Evolutionary conservation across 2,113 vertebrate genomes (phyloP).

Genomic region (Danio rerio): DNA sequence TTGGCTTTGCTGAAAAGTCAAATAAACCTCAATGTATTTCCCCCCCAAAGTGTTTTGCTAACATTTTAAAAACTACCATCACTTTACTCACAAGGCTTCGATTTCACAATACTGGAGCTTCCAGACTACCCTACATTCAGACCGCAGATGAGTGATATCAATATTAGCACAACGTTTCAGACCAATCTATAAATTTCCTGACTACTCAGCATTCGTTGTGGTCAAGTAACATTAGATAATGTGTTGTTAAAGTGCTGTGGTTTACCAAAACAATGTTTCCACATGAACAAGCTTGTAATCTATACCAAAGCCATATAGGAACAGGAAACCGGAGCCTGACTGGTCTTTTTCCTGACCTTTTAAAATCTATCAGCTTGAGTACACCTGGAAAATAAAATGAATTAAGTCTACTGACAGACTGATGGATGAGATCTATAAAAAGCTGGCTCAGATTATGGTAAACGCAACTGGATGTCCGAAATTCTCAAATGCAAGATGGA

Average conservation of each 20-base stretch:
- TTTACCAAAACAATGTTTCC: constrained; percentile 10
- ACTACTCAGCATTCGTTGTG: constrained; percentile 38
- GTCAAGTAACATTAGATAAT: constrained; percentile 13
- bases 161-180: background rate
- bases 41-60: background rate
- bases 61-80: background rate
- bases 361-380: background rate
- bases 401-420: background rate
- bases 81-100: background rate
- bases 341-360: background rate
- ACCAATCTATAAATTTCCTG: constrained; percentile 27
- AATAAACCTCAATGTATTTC: constrained; percentile 28
- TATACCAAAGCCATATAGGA: background rate
- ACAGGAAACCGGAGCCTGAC: background rate
- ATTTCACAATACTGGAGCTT: background rate
- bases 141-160: background rate
- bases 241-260: constrained; percentile 34
- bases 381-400: background rate
- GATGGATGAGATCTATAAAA: background rate
- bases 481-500: background rate
- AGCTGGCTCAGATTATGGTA: background rate
- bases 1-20: background rate
- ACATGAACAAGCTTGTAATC: background rate
- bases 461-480: background rate
- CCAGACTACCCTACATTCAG: background rate